Base-by-base conservation (phyloP, 2,888 invertebrate species). In the Eupelmus urozonus region DNA sequence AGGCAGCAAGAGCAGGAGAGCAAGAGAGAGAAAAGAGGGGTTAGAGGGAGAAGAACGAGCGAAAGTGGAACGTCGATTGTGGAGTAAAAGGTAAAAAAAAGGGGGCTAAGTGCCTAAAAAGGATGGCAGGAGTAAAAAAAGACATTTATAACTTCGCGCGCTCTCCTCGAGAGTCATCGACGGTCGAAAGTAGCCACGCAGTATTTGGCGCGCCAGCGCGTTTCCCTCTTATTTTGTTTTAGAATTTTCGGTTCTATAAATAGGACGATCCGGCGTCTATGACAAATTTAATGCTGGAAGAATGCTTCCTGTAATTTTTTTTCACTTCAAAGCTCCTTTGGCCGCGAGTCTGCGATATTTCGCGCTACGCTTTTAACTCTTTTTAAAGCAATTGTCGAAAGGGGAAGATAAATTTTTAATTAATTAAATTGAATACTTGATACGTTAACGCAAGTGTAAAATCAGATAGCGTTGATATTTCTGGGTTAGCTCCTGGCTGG, bases 41-140 rank as follows among this genome's bases (percentile, higher is more conserved):
- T n/a, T n/a, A 40, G 45, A 53, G 57, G 23, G 45, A n/a, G 34
- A 59, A 72, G 40, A 40, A 20, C 71, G 71, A 63, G 72, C 11
- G 13, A 74, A 77, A 77, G 73, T 75, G 67, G 72, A 60, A 23
- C 78, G 78, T 78, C 78, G 67, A 80, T 80, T 80, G 69, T 67
- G 45, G 77, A 77, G 67, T 65, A 69, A 76, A 80, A 70, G 60
- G 74, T 25, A 70, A 71, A 74, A 70, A 73, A 78, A 77, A 74
- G 60, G 27, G 65, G 75, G 45, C 74, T 66, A 69, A 80, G 74
- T 76, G 42, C 69, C 70, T 72, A 66, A 75, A 71, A 76, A 67
- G 59, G 51, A 74, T 20, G 27, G 23, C 9, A 57, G 25, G 25
- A 66, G 51, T 29, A 45, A 27, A 66, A 53, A 67, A 67, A 60